Base-by-base conservation (phyloP, 2,888 invertebrate species). In the Cephus pygmeus region DNA sequence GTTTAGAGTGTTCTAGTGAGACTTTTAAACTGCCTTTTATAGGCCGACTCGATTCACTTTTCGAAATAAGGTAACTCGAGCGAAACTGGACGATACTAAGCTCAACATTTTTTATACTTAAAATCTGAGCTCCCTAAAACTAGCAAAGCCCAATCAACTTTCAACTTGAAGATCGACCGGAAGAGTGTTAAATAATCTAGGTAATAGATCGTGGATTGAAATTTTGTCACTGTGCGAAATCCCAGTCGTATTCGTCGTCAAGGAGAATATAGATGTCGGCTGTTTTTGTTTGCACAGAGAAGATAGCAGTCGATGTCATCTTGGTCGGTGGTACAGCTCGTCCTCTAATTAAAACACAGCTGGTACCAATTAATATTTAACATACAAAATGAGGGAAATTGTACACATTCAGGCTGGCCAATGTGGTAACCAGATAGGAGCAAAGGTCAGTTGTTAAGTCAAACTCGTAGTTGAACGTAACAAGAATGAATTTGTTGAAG, bases 351-450 rank as follows among this genome's bases (percentile, higher is more conserved):
- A 23, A 56, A 56, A 2, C 56, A 56, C 56, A 56, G 56, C 56
- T 56, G 56, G 56, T 56, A 56, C 56, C 56, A 23, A 56, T 56
- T 56, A 56, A 23, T 56, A 56, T 56, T 56, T 56, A 56, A 56
- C 56, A 56, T 23, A 56, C 56, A 56, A 56, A 23, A 96, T 96
- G 96, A 94, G 96, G 91, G 96, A 96, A 93, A 96, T 96, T 88
- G 95, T 96, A 79, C 96, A 96, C 88, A 94, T 96, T 87, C 96
- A 96, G 91, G 96, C 95, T 80, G 97, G 97, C 80, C 97, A 97
- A 92, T 97, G 97, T 91, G 97, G 97, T 83, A 97, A 97, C 92
- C 96, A 96, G 93, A 96, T 96, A 90, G 96, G 96, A 83, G 93
- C 94, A 74, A 94, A 94, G 94, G 95, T 95, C 90, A 92, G 88